Conservation (phyloP, 2,113 vertebrate genomes). For the Nycticorax nycticorax region DNA sequence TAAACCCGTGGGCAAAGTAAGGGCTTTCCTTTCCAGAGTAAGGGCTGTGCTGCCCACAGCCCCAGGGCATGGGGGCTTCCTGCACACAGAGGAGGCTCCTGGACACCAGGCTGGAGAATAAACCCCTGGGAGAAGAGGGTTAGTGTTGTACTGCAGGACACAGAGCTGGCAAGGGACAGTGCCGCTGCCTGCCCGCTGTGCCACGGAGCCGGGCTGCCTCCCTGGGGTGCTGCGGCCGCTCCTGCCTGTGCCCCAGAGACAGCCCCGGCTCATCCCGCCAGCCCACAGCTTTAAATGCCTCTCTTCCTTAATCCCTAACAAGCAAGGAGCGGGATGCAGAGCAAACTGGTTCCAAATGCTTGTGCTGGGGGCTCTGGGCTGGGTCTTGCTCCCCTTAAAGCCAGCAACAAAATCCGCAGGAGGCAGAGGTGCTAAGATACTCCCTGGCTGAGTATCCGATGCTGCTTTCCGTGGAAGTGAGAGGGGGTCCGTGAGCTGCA, state of each 20-base stretch:
- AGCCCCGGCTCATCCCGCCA: background rate
- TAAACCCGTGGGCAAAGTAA: background rate
- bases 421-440: background rate
- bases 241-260: background rate
- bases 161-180: background rate
- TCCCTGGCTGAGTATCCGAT: background rate
- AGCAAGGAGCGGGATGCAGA: background rate
- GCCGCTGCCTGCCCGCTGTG: background rate
- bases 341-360: background rate
- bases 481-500: background rate
- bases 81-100: background rate
- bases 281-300: background rate
- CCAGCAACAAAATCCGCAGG: background rate
- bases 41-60: background rate
- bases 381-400: background rate
- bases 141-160: background rate
- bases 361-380: background rate
- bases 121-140: background rate
- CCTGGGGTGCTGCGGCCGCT: background rate
- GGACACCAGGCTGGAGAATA: background rate
- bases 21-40: background rate
- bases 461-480: background rate
- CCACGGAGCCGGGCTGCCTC: fast-evolving
- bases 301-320: background rate
- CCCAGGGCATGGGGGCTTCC: background rate